Evolutionary conservation across 2,113 vertebrate species (phyloP).

Genomic region (Psilopogon haemacephalus): DNA sequence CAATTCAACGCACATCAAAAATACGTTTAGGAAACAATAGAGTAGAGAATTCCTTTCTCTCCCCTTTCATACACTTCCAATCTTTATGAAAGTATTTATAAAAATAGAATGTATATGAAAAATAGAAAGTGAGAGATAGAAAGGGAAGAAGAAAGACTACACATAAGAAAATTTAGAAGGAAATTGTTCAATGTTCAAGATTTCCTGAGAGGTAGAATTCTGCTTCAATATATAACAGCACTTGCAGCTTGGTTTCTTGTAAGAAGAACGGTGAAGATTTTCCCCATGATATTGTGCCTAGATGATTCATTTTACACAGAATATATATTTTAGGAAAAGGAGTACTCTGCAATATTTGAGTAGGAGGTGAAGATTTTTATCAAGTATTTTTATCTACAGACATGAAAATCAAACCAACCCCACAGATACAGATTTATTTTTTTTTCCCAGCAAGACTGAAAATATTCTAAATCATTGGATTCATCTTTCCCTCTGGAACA

Average conservation of each 20-base stretch:
- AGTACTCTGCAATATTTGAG: background rate
- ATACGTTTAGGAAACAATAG: background rate
- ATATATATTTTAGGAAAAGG: background rate
- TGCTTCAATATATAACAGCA: background rate
- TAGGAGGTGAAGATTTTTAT: background rate
- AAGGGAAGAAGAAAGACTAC: background rate
- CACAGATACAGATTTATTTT: background rate
- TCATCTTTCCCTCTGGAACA: background rate
- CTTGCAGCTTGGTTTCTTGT: background rate
- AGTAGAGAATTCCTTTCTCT: background rate
- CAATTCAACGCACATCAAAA: background rate
- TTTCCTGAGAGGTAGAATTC: too few species aligned
- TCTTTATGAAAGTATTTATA: background rate
- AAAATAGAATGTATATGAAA: rapidly evolving
- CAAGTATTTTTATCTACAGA: background rate
- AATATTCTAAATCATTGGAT: background rate
- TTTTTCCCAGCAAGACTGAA: background rate
- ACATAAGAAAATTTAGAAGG: background rate
- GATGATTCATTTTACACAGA: rapidly evolving
- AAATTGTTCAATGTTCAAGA: background rate
- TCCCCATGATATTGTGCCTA: background rate
- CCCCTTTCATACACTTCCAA: rapidly evolving
- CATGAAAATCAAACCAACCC: background rate
- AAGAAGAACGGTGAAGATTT: background rate
- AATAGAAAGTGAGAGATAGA: background rate